Base-by-base conservation (phyloP, 2,113 vertebrate species). In the Sinocyclocheilus maitianheensis region DNA sequence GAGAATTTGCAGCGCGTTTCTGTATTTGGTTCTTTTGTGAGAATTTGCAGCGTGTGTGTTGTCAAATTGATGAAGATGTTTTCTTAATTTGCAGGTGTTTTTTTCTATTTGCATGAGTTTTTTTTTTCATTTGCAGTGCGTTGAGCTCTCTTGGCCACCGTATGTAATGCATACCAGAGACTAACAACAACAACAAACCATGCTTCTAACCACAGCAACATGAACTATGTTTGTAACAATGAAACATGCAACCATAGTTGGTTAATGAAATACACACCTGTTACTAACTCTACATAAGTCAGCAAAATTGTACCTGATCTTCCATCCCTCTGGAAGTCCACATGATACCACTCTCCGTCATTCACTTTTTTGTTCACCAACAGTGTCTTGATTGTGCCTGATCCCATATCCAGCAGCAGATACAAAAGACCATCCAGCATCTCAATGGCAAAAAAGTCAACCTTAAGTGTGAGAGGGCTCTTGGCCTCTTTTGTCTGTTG, bases 401-500 rank as follows among this genome's bases (percentile, higher is more conserved):
- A 99, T 77, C 98, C 98, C 98, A 99, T 99, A 91, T 99, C 98
- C 84, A 99, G 89, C 67, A 99, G 94, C 86, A 99, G 93, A 92
- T 98, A 99, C 79, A 99, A 94, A 86, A 99, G 97, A 1, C 98
- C 98, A 74, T 99, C 98, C 67, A 99, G 94, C 97, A 99, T 99
- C 91, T 99, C 98, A 51, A 99, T 98, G 69, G 98, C 98, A 93
- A 99, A 99, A 90, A 99, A 99, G 91, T 99, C 98, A 84, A 99
- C 98, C 82, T 98, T 99, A 77, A 97, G 94, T 88, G 96, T 97
- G 89, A 97, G 96, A 5, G 97, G 96, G 82, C 96, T 95, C 87
- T 98, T 98, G 90, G 97, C 96, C 85, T 98, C 97, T 90, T 99
- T 99, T 5, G 97, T 95, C 81, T 96, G 96, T 89, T 97, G 97